A percentile compares a stretch with the other conserved stretches of the same genome.
These are phyloP conservation scores for Mythimna lalbum DNA, from an alignment of 2,888 invertebrate genomes.

Conservation along the genomic window DNA sequence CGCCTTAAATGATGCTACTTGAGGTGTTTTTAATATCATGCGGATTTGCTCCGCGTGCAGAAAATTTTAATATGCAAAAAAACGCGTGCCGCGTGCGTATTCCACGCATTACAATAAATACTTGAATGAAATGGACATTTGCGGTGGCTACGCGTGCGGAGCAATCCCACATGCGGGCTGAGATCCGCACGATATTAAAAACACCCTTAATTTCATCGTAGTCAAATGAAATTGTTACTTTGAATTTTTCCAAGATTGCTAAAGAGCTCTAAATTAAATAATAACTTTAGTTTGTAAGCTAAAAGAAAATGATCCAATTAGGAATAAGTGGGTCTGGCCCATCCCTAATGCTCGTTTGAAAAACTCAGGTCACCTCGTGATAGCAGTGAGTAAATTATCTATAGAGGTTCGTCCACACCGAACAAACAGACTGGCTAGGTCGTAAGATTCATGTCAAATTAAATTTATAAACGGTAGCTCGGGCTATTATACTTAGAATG, in stretches of 20 bases:
- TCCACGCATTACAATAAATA: too few relatives aligned
- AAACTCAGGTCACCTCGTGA: constrained; percentile 4
- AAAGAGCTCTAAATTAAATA: neutral
- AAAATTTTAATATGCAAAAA: too few relatives aligned
- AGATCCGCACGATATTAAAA: too few relatives aligned
- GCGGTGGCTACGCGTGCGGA: too few relatives aligned
- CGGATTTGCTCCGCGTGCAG: too few relatives aligned
- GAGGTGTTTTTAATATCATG: too few relatives aligned
- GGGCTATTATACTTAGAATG: constrained; percentile 2
- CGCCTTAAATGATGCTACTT: neutral
- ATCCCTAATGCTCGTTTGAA: constrained; percentile 17
- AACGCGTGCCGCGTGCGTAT: too few relatives aligned
- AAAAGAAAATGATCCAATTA: constrained; percentile 33
- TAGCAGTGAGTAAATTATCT: neutral
- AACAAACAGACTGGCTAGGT: neutral
- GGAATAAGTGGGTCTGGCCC: constrained; percentile 21
- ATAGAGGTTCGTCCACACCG: neutral
- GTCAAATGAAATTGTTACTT: neutral
- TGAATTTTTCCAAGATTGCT: constrained; percentile 2
- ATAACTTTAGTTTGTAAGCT: neutral
- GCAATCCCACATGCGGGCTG: too few relatives aligned
- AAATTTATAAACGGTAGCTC: neutral
- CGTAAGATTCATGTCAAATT: neutral
- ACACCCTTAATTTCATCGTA: too few relatives aligned
- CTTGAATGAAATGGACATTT: too few relatives aligned